Conservation (phyloP, 2,888 invertebrate species). For the Torymus aiolomorphi region DNA sequence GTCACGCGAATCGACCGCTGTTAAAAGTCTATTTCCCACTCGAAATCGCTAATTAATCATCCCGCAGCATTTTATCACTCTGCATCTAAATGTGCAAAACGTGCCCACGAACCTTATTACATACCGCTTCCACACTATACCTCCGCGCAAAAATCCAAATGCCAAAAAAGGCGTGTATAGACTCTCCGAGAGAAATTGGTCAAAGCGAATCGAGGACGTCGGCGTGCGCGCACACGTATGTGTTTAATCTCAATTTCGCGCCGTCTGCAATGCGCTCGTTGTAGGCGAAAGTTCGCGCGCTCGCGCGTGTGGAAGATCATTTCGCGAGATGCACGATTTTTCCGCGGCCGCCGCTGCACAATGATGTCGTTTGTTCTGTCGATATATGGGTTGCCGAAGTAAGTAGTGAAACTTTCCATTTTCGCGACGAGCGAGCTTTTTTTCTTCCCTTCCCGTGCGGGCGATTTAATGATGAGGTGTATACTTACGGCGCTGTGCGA, state of each 20-base stretch:
- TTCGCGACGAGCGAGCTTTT: background rate
- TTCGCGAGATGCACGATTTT: slow-evolving; percentile 22
- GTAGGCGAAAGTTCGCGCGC: slow-evolving; percentile 21
- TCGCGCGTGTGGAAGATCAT: background rate
- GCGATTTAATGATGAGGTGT: background rate
- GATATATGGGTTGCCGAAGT: background rate
- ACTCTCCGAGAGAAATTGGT: slow-evolving; percentile 26
- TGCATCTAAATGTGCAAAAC: no score
- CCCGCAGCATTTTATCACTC: no score
- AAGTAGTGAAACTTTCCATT: slow-evolving; percentile 3
- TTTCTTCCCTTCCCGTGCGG: background rate
- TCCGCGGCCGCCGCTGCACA: slow-evolving; percentile 5
- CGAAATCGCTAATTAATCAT: no score
- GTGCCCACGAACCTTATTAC: no score
- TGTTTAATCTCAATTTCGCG: slow-evolving; percentile 22
- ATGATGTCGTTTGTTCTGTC: slow-evolving; percentile 41
- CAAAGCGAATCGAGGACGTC: background rate
- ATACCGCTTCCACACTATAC: no score
- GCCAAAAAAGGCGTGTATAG: background rate
- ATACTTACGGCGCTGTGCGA: no score
- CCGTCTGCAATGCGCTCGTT: background rate
- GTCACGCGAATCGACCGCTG: no score
- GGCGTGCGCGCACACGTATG: background rate
- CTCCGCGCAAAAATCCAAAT: no score
- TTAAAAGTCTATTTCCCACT: no score